Conservation (phyloP, 2,888 invertebrate species). For the Callimorpha dominula region DNA sequence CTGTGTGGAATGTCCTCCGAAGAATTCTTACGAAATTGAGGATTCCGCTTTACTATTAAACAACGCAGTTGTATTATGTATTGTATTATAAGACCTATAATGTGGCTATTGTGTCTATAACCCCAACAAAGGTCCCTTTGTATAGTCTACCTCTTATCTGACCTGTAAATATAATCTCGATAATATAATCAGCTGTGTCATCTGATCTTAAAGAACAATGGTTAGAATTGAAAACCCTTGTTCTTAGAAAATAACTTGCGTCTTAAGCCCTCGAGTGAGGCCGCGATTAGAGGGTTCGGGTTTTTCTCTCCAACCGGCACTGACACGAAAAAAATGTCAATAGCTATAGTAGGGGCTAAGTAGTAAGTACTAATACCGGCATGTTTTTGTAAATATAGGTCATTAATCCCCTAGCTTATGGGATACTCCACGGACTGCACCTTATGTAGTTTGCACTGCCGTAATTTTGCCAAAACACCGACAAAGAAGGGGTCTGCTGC, state of each 20-base stretch:
- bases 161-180: constrained; percentile 4
- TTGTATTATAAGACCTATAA: constrained; percentile 3
- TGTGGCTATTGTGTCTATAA: constrained; percentile 12
- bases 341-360: neutral
- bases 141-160: constrained; percentile 3
- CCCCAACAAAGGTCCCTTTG: constrained; percentile 14
- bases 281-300: neutral
- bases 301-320: neutral
- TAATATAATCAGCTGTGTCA: constrained; percentile 12
- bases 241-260: neutral
- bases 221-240: neutral
- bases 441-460: no score
- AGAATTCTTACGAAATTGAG: neutral
- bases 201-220: constrained; percentile 6
- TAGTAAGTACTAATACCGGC: neutral
- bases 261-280: neutral
- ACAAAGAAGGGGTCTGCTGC: neutral
- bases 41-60: neutral
- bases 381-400: neutral
- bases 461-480: neutral
- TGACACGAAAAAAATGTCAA: neutral
- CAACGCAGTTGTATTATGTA: constrained; percentile 1
- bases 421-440: neutral
- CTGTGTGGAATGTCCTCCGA: neutral
- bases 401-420: neutral